Conservation (phyloP, 2,113 vertebrate genomes). For the Okapia johnstoni region DNA sequence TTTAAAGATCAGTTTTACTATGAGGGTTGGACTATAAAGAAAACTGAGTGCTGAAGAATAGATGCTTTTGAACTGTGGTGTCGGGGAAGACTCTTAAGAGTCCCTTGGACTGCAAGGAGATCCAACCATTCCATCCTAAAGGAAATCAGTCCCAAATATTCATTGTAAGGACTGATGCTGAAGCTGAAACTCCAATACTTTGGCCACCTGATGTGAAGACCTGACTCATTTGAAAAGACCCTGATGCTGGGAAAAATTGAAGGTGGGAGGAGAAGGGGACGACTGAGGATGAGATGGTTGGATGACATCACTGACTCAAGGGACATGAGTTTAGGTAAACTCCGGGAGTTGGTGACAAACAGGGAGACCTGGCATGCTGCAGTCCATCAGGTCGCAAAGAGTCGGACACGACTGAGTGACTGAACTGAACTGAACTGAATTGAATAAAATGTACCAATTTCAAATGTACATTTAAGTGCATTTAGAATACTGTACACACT, state of each 20-base stretch:
- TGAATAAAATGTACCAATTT: background rate
- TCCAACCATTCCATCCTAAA: background rate
- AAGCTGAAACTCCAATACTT: background rate
- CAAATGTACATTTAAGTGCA: background rate
- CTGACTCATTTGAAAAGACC: background rate
- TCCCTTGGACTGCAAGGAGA: background rate
- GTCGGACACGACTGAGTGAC: accelerated
- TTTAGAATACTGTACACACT: background rate
- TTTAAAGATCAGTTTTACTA: background rate
- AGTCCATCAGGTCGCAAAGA: background rate
- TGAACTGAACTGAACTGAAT: background rate
- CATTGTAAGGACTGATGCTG: background rate
- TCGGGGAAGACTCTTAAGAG: background rate
- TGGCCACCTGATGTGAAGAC: background rate
- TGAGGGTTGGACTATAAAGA: background rate
- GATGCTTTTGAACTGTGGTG: background rate
- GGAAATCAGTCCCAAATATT: background rate
- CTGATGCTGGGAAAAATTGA: background rate
- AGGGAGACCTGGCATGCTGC: accelerated
- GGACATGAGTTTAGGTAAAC: background rate
- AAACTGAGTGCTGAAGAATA: background rate
- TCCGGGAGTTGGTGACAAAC: background rate
- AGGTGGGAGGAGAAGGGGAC: background rate
- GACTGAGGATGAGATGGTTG: background rate
- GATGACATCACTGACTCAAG: background rate